A percentile compares a stretch with the other conserved stretches of the same genome.
phyloP scores from a whole-genome alignment of 2,888 invertebrate genomes.

The Steinernema scapterisci region DNA sequence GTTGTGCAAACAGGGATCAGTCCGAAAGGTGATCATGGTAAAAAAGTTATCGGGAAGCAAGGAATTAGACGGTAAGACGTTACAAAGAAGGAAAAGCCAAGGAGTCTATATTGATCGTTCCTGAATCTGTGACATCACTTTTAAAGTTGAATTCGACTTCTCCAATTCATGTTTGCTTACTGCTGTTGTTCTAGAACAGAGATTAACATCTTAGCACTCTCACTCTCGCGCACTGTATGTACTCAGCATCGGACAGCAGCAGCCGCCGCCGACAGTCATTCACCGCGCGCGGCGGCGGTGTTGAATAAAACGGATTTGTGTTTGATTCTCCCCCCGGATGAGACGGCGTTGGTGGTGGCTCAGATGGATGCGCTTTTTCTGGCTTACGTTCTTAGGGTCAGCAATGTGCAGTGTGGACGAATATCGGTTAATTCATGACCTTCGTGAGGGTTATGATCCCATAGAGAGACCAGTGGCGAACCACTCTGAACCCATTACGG shows the following conservation, averaged over 20 bases:
- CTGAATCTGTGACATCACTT: no score
- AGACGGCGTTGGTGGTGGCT: conserved; percentile 13
- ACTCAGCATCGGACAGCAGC: neutral
- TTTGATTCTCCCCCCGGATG: conserved; percentile 21
- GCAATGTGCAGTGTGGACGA: conserved; percentile 41
- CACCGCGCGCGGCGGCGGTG: neutral
- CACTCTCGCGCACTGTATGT: conserved; percentile 1
- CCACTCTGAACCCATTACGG: conserved; percentile 51
- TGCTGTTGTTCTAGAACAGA: no score
- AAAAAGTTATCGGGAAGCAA: no score
- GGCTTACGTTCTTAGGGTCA: neutral
- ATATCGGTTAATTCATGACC: conserved; percentile 43
- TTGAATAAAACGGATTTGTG: neutral
- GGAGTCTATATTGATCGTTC: no score
- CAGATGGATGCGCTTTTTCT: conserved; percentile 17
- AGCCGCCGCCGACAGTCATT: neutral
- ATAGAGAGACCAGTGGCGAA: conserved; percentile 58
- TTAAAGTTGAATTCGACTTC: no score
- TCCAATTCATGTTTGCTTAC: neutral
- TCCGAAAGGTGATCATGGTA: no score
- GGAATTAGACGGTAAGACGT: no score
- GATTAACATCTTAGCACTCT: conserved; percentile 28
- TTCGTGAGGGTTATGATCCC: conserved; percentile 51
- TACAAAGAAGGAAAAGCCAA: no score
- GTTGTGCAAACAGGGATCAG: no score